Evolutionary conservation across 1,140 invertebrate genomes (phyloP), one percentile per base, ranked within the genome.

Genomic region (Megathymus violae): DNA sequence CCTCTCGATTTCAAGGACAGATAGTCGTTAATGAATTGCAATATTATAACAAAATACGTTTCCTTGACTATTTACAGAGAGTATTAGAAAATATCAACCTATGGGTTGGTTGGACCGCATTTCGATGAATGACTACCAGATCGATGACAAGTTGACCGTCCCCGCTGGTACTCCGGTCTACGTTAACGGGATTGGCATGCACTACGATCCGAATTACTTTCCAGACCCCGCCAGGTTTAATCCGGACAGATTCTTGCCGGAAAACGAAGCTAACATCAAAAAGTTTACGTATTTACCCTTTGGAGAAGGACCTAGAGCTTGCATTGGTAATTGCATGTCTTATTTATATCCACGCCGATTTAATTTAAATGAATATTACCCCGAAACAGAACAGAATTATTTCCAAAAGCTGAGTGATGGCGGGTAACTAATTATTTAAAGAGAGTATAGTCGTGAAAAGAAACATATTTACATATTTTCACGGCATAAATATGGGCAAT

Each of bases 21-120:
- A n/a, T n/a, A n/a, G n/a, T n/a, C n/a, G n/a, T n/a, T n/a, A n/a
- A n/a, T n/a, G n/a, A n/a, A n/a, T n/a, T n/a, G n/a, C n/a, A n/a
- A n/a, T n/a, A n/a, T n/a, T n/a, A n/a, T n/a, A n/a, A n/a, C n/a
- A n/a, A n/a, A n/a, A n/a, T n/a, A n/a, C n/a, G n/a, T n/a, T n/a
- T n/a, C n/a, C n/a, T n/a, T n/a, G n/a, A n/a, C n/a, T n/a, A n/a
- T n/a, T n/a, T n/a, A 71, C 80, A 91, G 93, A 94, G 82, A 88
- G 90, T 0, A 63, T 94, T 6, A 81, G 93, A 22, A 88, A 93
- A 71, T 91, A 93, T 75, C 89, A 93, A 15, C 85, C 92, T 3
- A 91, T 85, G 13, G 75, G 83, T 0, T 88, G 87, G 61, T 69
- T 93, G 13, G 76, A 85, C 38, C 80, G 93, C 16, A 75, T 88